These are phyloP conservation scores for Carollia perspicillata DNA, from an alignment of 2,113 vertebrate genomes.

Conservation along the genomic window DNA sequence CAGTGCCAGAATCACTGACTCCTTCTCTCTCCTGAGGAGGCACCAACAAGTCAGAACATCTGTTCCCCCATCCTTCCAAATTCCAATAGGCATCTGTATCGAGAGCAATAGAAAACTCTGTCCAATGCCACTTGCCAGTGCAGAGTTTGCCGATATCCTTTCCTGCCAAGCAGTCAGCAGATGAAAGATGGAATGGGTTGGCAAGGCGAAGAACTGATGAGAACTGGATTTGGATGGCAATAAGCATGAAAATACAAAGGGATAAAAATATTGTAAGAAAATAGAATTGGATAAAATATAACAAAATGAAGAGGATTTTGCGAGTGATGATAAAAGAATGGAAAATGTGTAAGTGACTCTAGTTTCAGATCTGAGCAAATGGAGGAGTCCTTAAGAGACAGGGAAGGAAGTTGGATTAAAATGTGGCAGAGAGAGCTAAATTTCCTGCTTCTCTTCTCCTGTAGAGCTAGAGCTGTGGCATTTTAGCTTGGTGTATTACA, in stretches of 20 bases:
- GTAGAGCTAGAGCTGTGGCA: neutral
- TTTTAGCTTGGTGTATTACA: neutral
- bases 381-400: neutral
- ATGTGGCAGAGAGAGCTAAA: neutral
- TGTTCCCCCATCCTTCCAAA: neutral
- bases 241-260: neutral
- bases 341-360: neutral
- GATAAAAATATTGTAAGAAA: neutral
- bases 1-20: neutral
- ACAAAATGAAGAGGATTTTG: neutral
- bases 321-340: neutral
- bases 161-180: neutral
- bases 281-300: neutral
- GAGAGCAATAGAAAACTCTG: neutral
- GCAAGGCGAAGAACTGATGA: neutral
- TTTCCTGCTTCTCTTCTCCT: neutral
- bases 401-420: neutral
- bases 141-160: neutral
- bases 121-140: neutral
- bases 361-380: neutral
- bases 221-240: neutral
- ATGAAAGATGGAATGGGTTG: neutral
- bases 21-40: neutral
- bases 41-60: neutral
- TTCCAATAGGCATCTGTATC: neutral